Conservation (phyloP, 2,888 invertebrate species). For the Phortica okadai region DNA sequence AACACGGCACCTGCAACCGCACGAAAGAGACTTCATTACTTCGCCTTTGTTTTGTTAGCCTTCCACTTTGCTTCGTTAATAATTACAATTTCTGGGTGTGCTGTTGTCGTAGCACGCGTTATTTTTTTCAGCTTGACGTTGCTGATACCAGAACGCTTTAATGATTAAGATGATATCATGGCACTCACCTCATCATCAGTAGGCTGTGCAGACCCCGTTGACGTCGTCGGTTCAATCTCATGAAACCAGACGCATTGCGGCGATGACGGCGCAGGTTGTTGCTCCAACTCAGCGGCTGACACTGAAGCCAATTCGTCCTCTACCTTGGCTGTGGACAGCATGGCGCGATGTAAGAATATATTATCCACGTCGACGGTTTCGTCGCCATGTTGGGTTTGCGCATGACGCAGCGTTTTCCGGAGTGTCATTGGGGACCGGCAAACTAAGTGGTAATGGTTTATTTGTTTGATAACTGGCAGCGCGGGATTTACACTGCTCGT, state of each 20-base stretch:
- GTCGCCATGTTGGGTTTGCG: conserved; percentile 57
- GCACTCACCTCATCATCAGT: conserved; percentile 48
- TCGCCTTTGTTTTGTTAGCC: neutral
- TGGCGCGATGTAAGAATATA: conserved; percentile 62
- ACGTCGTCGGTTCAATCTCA: conserved; percentile 43
- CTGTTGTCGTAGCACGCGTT: neutral
- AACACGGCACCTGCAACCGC: neutral
- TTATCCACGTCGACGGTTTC: conserved; percentile 51
- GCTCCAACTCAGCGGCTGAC: conserved; percentile 1
- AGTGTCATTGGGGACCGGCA: conserved; percentile 46
- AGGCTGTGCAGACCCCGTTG: neutral
- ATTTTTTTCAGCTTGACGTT: neutral
- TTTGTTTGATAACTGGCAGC: conserved; percentile 36
- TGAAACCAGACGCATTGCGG: conserved; percentile 60
- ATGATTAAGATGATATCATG: conserved; percentile 7
- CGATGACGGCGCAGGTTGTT: conserved; percentile 15
- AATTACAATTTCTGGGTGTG: conserved; percentile 18
- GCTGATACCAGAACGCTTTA: neutral
- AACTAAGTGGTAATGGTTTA: conserved; percentile 23
- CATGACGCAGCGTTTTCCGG: conserved; percentile 50
- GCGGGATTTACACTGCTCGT: neutral
- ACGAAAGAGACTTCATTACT: neutral
- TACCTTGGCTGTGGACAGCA: conserved; percentile 38
- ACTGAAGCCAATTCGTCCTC: neutral
- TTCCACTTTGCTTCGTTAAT: neutral